Conservation (phyloP, 2,888 invertebrate genomes). For the Esperia sulphurella region DNA sequence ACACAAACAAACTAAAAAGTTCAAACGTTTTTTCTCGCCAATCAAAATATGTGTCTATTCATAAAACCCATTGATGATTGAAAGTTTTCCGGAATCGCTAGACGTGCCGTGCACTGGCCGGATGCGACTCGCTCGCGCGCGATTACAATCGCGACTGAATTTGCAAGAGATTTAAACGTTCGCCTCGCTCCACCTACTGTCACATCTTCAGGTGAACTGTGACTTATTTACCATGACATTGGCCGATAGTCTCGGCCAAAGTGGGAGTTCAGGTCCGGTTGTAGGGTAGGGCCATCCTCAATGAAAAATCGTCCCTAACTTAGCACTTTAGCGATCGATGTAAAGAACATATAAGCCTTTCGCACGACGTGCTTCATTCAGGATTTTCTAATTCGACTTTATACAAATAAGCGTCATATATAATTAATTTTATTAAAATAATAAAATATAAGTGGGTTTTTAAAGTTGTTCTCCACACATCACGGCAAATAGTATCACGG, state of each 20-base stretch:
- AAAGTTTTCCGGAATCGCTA: neutral
- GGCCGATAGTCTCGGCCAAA: neutral
- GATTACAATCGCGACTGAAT: constrained; percentile 22
- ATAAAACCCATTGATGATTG: neutral
- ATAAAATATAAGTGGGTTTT: too few species aligned
- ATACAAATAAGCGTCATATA: too few species aligned
- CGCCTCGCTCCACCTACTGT: neutral
- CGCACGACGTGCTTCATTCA: too few species aligned
- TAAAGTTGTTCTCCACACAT: too few species aligned
- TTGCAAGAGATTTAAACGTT: constrained; percentile 7
- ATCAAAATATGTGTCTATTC: neutral
- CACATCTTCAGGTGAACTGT: neutral
- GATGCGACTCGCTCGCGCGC: constrained; percentile 20
- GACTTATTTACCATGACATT: neutral
- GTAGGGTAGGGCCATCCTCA: neutral
- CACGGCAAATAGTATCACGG: too few species aligned
- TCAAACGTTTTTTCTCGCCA: neutral
- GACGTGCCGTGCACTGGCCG: constrained; percentile 1
- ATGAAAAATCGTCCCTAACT: neutral
- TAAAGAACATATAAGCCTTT: too few species aligned
- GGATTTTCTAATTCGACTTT: too few species aligned
- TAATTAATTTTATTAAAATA: too few species aligned
- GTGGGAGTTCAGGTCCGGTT: constrained; percentile 4
- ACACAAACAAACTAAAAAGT: neutral
- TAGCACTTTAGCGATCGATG: too few species aligned